These are phyloP conservation scores for Amiota communis DNA, from an alignment of 2,888 invertebrate genomes.

Conservation along the genomic window DNA sequence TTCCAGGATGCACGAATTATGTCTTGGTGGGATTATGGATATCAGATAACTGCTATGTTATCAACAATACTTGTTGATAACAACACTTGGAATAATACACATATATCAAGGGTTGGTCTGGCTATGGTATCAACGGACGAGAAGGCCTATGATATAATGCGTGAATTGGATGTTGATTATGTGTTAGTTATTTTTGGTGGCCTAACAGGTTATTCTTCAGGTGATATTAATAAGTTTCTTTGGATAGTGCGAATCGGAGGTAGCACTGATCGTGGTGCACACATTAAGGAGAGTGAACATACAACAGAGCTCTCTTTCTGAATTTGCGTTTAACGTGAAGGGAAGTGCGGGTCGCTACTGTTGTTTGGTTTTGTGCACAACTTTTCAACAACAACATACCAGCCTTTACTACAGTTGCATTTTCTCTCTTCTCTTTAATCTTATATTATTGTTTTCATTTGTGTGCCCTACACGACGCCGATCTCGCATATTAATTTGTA, in stretches of 20 bases:
- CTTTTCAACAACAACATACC: too few species aligned
- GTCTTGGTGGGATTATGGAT: slow-evolving; percentile 99
- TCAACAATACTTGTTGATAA: slow-evolving; percentile 98
- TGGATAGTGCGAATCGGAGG: slow-evolving; percentile 99
- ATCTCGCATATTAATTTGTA: too few species aligned
- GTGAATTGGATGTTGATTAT: slow-evolving; percentile 96
- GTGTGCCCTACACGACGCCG: too few species aligned
- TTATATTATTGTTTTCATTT: too few species aligned
- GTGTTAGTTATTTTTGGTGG: slow-evolving; percentile 98
- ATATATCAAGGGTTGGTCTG: slow-evolving; percentile 97
- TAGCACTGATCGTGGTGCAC: slow-evolving; percentile 93
- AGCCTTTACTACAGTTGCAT: too few species aligned
- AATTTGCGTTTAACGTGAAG: too few species aligned
- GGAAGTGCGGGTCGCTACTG: too few species aligned
- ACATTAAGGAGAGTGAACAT: too few species aligned
- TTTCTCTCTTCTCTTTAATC: too few species aligned
- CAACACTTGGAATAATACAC: slow-evolving; percentile 99
- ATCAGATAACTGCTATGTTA: slow-evolving; percentile 99
- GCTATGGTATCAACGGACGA: slow-evolving; percentile 99
- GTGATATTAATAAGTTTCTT: slow-evolving; percentile 99
- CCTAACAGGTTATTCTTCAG: slow-evolving; percentile 98
- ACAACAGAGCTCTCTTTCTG: too few species aligned
- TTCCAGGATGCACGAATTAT: slow-evolving; percentile 92
- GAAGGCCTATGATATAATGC: slow-evolving; percentile 98
- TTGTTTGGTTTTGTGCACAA: too few species aligned